phyloP scores from a whole-genome alignment of 1,140 invertebrate species.

The Papilio aristodemus region DNA sequence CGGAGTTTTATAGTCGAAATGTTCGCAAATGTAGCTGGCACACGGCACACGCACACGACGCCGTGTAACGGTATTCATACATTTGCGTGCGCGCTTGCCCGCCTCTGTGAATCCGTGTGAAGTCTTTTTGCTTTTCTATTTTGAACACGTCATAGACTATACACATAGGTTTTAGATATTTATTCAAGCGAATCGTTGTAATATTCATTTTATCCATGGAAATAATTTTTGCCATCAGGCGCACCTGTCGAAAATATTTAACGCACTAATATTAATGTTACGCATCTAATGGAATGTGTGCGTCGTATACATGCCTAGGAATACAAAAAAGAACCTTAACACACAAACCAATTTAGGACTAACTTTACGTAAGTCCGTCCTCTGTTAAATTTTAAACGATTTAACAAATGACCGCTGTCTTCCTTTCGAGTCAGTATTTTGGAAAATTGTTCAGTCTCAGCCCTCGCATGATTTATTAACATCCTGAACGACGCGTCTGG shows the following conservation, averaged over 20 bases:
- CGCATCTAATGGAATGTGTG: too few relatives aligned
- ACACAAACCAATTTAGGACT: too few relatives aligned
- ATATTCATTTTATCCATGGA: too few relatives aligned
- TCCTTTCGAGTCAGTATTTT: background rate
- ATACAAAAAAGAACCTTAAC: too few relatives aligned
- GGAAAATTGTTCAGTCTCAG: background rate
- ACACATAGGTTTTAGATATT: background rate
- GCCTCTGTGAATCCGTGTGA: background rate
- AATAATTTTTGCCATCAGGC: too few relatives aligned
- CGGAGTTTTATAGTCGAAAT: background rate
- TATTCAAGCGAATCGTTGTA: background rate
- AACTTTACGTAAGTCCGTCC: too few relatives aligned
- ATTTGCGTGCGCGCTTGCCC: background rate
- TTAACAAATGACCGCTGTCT: background rate
- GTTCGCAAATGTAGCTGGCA: constrained; percentile 7
- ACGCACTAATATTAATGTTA: too few relatives aligned
- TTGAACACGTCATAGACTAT: background rate
- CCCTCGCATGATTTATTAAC: background rate
- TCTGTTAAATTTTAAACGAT: background rate
- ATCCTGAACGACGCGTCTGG: background rate
- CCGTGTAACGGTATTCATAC: background rate
- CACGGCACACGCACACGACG: background rate
- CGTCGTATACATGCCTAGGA: too few relatives aligned
- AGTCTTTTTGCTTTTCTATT: background rate
- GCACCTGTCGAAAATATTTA: too few relatives aligned